Evolutionary conservation across 2,797 vertebrate species (phyloP).

Genomic region (Anisognathus igniventris): DNA sequence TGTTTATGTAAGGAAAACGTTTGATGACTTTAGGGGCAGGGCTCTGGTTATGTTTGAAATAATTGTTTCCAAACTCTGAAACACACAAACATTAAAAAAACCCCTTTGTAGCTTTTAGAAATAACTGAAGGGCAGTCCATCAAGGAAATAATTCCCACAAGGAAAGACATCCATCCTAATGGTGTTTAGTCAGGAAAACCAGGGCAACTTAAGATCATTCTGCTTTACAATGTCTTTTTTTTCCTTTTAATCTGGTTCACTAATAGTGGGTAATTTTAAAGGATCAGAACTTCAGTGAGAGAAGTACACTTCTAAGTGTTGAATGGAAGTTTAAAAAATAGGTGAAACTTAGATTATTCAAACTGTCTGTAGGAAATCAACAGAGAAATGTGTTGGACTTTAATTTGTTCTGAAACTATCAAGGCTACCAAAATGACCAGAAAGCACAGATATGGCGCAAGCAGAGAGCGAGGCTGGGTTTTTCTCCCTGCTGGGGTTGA

Average conservation of each 20-base stretch:
- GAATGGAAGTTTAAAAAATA: background rate
- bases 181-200: background rate
- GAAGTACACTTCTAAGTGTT: background rate
- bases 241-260: background rate
- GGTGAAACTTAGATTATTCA: background rate
- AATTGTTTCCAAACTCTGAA: background rate
- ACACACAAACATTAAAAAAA: background rate
- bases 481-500: background rate
- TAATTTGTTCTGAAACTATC: background rate
- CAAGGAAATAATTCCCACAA: background rate
- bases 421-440: background rate
- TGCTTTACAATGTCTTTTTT: background rate
- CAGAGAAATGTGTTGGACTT: background rate
- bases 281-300: background rate
- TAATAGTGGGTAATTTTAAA: slow-evolving; percentile 5
- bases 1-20: background rate
- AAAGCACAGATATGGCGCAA: background rate
- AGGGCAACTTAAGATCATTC: background rate
- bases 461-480: background rate
- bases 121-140: background rate
- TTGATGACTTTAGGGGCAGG: background rate
- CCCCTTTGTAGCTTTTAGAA: background rate
- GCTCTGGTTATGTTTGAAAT: background rate
- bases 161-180: background rate
- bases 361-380: background rate